Conservation (phyloP, 2,113 vertebrate species). For the Ceyx margarethae region DNA sequence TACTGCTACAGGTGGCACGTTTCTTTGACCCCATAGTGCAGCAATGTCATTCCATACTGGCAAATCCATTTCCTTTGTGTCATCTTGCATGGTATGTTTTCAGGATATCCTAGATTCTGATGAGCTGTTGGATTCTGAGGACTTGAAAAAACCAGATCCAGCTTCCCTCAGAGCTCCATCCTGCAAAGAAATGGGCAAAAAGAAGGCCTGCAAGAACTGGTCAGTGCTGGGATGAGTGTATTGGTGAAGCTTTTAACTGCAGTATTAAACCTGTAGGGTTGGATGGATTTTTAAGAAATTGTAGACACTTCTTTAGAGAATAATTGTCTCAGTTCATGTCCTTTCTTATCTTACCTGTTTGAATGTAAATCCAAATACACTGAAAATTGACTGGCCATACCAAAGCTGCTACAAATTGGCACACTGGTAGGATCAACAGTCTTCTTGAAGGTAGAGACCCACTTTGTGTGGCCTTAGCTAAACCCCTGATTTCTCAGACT, state of each 20-base stretch:
- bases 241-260: not conserved
- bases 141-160: conserved; percentile 90
- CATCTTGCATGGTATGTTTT: not conserved
- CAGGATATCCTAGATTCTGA: conserved; percentile 95
- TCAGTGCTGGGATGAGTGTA: conserved; percentile 48
- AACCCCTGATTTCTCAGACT: not conserved
- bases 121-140: conserved; percentile 88
- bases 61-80: not conserved
- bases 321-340: not conserved
- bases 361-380: not conserved
- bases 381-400: not conserved
- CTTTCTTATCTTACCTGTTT: not conserved
- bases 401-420: not conserved
- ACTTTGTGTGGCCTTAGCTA: not conserved
- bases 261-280: not conserved
- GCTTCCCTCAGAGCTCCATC: conserved; percentile 79
- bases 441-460: not conserved
- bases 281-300: not conserved
- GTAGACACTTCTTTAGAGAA: not conserved
- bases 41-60: not conserved
- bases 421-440: fast-evolving
- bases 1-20: not conserved
- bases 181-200: conserved; percentile 86
- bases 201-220: conserved; percentile 97
- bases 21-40: not conserved